Base-by-base conservation (phyloP, 2,888 invertebrate species). In the Spicauda simplicius region DNA sequence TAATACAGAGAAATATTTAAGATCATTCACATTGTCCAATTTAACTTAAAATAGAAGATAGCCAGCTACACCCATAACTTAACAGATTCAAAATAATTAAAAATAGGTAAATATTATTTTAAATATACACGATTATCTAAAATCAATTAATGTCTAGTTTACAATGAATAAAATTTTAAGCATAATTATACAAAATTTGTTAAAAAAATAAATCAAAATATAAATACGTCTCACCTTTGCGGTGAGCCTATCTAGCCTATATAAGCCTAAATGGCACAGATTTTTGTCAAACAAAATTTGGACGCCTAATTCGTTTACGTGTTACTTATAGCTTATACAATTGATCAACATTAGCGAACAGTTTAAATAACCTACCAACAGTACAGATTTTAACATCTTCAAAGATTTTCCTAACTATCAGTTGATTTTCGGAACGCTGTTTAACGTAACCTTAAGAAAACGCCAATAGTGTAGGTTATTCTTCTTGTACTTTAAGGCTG, bases 271-370 rank as follows among this genome's bases (percentile, higher is more conserved):
- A 63, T 63, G 63, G 63, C 63, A 63, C 63, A 48, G 55, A 56
- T 48, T 63, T 63, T 56, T 63, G 63, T 63, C 63, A 48, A 63
- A 63, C 30, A 18, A 56, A 63, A 55, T 48, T 63, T 63, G 63
- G 63, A 63, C 63, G 63, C 55, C 45, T 30, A 56, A 55, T 63
- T 56, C 55, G 63, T 48, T 63, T 63, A 25, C 5, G 55, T 14
- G 16, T n/a, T 54, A 54, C 25, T 30, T 14, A 54, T 11, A 30
- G 2, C 16, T 1, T n/a, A 12, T 45, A 45, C 10, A 45, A 3
- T n/a, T 45, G 48, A 48, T 16, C 7, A 48, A 16, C 8, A 48
- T 16, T 14, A 14, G 41, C 10, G 10, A 4, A 10, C n/a, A 48
- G 14, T 10, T 14, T n/a, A 16, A 4, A 8, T 48, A 14, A 1